phyloP scores from a whole-genome alignment of 2,888 invertebrate species.

The Ormyrus rosae region DNA sequence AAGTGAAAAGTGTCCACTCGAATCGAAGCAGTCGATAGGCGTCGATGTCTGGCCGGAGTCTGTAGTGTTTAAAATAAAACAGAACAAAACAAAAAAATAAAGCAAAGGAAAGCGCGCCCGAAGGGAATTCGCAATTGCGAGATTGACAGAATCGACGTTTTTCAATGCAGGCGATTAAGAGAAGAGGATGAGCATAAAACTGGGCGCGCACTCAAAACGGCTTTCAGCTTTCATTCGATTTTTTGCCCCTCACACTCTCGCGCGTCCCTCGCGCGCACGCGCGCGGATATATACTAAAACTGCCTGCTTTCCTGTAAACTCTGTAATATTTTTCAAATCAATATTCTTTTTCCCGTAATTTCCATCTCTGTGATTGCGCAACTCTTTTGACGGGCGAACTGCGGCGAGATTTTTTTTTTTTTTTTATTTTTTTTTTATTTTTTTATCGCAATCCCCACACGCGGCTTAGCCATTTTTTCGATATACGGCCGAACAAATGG shows the following conservation, averaged over 20 bases:
- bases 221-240: conserved; percentile 47
- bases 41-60: not conserved
- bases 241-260: conserved; percentile 10
- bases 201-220: conserved; percentile 40
- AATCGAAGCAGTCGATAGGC: not conserved
- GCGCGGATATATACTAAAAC: not conserved
- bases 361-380: conserved; percentile 5
- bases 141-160: conserved; percentile 50
- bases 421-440: not conserved
- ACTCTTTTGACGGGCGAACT: not conserved
- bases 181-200: conserved; percentile 44
- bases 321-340: conserved; percentile 38
- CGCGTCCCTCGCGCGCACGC: not conserved
- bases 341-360: conserved; percentile 11
- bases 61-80: conserved; percentile 7
- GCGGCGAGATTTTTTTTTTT: not conserved
- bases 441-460: not conserved
- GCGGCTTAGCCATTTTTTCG: not conserved
- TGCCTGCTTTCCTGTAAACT: conserved; percentile 26
- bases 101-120: not conserved
- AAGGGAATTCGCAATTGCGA: conserved; percentile 24
- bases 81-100: conserved; percentile 13
- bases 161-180: conserved; percentile 49
- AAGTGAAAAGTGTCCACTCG: not conserved
- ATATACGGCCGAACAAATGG: too few relatives aligned